Conservation (phyloP, 2,113 vertebrate species). For the Riparia riparia region DNA sequence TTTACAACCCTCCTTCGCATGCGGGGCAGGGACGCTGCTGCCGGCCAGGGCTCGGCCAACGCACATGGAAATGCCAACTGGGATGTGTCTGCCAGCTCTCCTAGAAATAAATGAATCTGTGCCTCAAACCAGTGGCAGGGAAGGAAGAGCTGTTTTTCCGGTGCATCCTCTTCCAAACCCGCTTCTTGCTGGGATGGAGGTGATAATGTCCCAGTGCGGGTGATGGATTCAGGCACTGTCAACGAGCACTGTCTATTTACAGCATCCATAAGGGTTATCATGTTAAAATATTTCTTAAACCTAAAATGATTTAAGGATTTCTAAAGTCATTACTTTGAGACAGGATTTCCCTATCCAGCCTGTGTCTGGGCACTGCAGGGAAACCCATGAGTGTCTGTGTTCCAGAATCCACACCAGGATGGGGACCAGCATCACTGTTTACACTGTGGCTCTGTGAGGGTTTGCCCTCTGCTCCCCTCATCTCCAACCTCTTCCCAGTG, state of each 20-base stretch:
- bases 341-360: not conserved
- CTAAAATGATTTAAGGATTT: not conserved
- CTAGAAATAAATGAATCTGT: not conserved
- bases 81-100: not conserved
- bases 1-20: conserved; percentile 15
- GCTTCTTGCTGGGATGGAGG: not conserved
- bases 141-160: not conserved
- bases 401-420: not conserved
- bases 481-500: not conserved
- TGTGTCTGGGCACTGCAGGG: rapidly evolving
- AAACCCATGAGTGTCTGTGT: not conserved
- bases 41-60: not conserved
- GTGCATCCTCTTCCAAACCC: not conserved
- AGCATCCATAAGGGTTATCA: rapidly evolving
- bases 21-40: not conserved
- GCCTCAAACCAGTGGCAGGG: not conserved
- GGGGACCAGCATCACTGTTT: rapidly evolving
- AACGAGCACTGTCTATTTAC: rapidly evolving
- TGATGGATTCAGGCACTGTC: rapidly evolving
- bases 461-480: rapidly evolving
- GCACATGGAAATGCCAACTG: not conserved
- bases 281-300: not conserved
- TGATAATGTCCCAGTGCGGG: not conserved
- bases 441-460: rapidly evolving
- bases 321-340: not conserved